A percentile compares a stretch with the other conserved stretches of the same genome.
phyloP scores from a whole-genome alignment of 2,113 vertebrate species.

The Hassar affinis region DNA sequence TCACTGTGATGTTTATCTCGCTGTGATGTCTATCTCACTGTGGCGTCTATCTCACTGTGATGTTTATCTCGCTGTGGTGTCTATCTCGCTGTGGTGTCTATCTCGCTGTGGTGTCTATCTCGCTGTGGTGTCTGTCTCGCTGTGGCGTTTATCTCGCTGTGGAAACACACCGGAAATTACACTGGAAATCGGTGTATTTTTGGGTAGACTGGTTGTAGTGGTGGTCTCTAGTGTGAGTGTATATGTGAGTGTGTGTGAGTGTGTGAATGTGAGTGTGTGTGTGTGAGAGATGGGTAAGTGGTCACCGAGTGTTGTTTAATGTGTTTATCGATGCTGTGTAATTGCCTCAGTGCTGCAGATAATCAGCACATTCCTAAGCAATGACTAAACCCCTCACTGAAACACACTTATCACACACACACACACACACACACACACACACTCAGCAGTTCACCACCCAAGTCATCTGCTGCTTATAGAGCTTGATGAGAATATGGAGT shows the following conservation, averaged over 20 bases:
- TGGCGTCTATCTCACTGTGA: too few species aligned
- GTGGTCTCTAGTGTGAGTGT: not conserved
- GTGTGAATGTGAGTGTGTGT: conserved; percentile 16
- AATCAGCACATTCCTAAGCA: conserved; percentile 49
- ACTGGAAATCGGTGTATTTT: not conserved
- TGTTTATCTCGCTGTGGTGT: too few species aligned
- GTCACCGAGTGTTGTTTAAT: conserved; percentile 45
- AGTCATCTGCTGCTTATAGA: not conserved
- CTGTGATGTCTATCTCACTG: too few species aligned
- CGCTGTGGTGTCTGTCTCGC: too few species aligned
- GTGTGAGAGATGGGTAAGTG: conserved; percentile 32
- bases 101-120: too few species aligned
- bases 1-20: too few species aligned
- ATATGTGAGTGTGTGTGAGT: not conserved
- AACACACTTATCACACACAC: conserved; percentile 30
- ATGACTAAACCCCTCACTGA: conserved; percentile 34
- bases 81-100: too few species aligned
- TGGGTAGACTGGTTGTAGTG: not conserved
- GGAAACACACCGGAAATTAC: too few species aligned
- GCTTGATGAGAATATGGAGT: not conserved
- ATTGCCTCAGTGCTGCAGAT: conserved; percentile 50
- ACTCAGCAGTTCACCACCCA: not conserved
- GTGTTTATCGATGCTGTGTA: conserved; percentile 50
- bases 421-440: conserved; percentile 6
- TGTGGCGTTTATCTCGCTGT: too few species aligned